Percentiles rank a stretch among this genome's conserved stretches.
These are phyloP conservation scores for Boleophthalmus pectinirostris DNA, from an alignment of 2,113 vertebrate genomes.

Conservation along the genomic window DNA sequence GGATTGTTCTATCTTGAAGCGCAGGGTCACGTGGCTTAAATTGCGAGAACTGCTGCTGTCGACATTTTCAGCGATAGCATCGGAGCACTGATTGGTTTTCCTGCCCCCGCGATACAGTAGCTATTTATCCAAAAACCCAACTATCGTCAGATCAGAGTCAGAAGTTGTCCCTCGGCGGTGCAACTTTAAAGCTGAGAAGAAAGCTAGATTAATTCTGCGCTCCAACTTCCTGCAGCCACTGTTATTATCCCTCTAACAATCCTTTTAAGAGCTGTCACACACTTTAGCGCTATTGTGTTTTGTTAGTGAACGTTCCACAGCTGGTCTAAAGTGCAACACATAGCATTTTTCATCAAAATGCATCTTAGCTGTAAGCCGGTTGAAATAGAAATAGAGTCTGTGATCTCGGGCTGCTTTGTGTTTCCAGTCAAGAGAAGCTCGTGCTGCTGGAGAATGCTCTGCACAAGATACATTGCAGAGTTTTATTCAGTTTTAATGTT, in stretches of 20 bases:
- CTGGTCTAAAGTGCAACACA: constrained; percentile 34
- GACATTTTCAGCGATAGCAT: constrained; percentile 69
- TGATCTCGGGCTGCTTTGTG: constrained; percentile 26
- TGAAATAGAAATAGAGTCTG: constrained; percentile 42
- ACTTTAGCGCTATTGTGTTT: constrained; percentile 69
- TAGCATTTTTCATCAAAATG: constrained; percentile 57
- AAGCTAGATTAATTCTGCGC: constrained; percentile 72
- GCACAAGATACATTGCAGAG: constrained; percentile 25
- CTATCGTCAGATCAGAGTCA: constrained; percentile 51
- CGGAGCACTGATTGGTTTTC: constrained; percentile 71
- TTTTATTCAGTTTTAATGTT: constrained; percentile 23
- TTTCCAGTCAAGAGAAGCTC: constrained; percentile 24
- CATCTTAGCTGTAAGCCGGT: constrained; percentile 45
- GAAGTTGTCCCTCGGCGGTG: constrained; percentile 61
- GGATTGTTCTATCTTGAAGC: constrained; percentile 58
- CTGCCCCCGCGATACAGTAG: constrained; percentile 49
- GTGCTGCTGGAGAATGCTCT: background rate
- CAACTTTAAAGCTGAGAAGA: constrained; percentile 69
- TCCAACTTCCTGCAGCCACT: constrained; percentile 56
- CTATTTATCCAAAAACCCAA: constrained; percentile 69
- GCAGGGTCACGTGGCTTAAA: constrained; percentile 64
- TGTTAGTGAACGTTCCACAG: constrained; percentile 46
- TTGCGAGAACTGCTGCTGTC: constrained; percentile 63
- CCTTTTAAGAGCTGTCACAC: constrained; percentile 77
- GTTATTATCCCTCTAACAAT: constrained; percentile 77